Base-by-base conservation (phyloP, 2,888 invertebrate genomes). In the Danaus chrysippus region DNA sequence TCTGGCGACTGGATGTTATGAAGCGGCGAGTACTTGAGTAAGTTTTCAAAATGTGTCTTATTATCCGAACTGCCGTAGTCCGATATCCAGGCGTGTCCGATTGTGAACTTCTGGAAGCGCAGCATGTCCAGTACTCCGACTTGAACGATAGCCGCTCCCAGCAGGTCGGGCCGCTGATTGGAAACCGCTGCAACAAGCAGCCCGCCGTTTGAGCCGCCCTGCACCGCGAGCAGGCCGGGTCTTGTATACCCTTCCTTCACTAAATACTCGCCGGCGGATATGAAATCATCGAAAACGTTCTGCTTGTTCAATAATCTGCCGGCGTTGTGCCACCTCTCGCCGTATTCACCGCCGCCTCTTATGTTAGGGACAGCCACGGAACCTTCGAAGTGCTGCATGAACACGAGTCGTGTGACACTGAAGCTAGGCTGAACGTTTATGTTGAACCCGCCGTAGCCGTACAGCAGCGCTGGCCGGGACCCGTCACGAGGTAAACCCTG, bases 381-480 rank as follows among this genome's bases (percentile, higher is more conserved):
- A 1, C 98, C 99, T 79, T 95, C 93, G 70, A 98, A 94, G 76
- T 97, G 94, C 76, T 97, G 95, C 79, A 99, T 95, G 82, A 98
- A 98, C 69, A 98, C 94, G 42, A 98, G 86, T 60, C 97, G 92
- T 12, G 95, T 95, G 41, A 98, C 94, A 73, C 96, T 96, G 90
- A 99, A 99, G 57, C 93, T 93, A 6, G 99, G 99, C 79, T 96
- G 95, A 70, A 98, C 92, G 81, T 96, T 96, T 71, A 97, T 94
- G 89, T 98, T 98, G 86, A 99, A 99, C 0, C 99, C 99, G 60
- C 99, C 99, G 84, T 99, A 99, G 13, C 98, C 99, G 84, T 99
- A 99, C 43, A 99, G 87, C 54, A 98, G 90, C 67, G 96, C 95
- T 0, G 98, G 97, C 77, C 93, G 93, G n/a, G 92, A 89, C 3